These are phyloP conservation scores for Melierax canorus DNA, from an alignment of 2,113 vertebrate genomes.

Conservation along the genomic window DNA sequence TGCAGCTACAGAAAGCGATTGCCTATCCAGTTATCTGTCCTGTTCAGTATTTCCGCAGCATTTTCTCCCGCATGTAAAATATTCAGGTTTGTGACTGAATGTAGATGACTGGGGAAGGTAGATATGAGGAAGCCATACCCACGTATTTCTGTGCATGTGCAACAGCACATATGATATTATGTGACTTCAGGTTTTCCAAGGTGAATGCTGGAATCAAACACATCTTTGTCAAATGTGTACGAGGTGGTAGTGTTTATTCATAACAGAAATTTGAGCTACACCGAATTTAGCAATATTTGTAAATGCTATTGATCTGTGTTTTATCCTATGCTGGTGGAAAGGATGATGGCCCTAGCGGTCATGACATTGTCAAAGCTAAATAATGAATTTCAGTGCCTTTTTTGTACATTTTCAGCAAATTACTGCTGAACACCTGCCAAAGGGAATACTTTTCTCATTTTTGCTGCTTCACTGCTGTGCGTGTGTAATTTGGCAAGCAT, in stretches of 20 bases:
- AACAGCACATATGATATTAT: neutral
- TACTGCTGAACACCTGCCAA: slow-evolving; percentile 43
- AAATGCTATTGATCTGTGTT: neutral
- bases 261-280: neutral
- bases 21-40: neutral
- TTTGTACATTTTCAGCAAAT: neutral
- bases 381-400: neutral
- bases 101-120: fast-evolving
- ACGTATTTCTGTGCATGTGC: fast-evolving
- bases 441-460: slow-evolving; percentile 9
- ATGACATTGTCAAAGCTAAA: slow-evolving; percentile 35
- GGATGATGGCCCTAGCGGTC: neutral
- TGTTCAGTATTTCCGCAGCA: neutral
- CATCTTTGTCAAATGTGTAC: fast-evolving
- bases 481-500: neutral
- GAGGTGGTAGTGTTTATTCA: neutral
- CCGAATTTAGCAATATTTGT: neutral
- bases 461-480: neutral
- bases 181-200: neutral
- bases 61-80: neutral
- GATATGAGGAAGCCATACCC: neutral
- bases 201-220: neutral
- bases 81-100: neutral
- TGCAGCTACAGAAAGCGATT: neutral
- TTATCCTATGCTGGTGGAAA: fast-evolving